Base-by-base conservation (phyloP, 2,113 vertebrate species). In the Scophthalmus maximus region DNA sequence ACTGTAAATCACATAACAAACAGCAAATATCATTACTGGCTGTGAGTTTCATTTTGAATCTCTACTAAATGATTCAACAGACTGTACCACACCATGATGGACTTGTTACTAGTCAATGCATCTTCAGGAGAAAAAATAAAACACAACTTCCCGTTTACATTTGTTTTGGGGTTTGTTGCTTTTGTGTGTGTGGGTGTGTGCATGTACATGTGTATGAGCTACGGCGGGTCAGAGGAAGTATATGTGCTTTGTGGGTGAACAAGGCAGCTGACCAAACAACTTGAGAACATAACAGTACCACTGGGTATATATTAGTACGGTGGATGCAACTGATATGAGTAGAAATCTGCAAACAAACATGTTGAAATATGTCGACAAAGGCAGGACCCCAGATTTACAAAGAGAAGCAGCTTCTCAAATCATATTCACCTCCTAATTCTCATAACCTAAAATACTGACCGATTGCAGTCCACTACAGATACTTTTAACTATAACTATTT, bases 41-140 rank as follows among this genome's bases (percentile, higher is more conserved):
- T n/a, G n/a, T 6, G 2, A 30, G 56, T 81, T 86, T 77, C 57
- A 74, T 57, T 83, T 40, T 71, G 52, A 60, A n/a, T 83, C 32
- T 72, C 38, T 42, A 32, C 17, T 22, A 34, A 56, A 49, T 42
- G 0, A 42, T 36, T 11, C n/a, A 5, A 15, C 30, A 72, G n/a
- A 20, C 17, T 22, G 44, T 51, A 52, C 42, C 46, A 50, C 60
- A 63, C 23, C 40, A 52, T 5, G 4, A 11, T 10, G 7, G 27
- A 23, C 34, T 60, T 26, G 23, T 49, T 46, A 46, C 18, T 15
- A 46, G 15, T 40, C 17, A 50, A 57, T 49, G 25, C 1, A 32
- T 27, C 22, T 38, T 17, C 18, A 46, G 3, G n/a, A n/a, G n/a
- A n/a, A n/a, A n/a, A n/a, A n/a, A n/a, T n/a, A n/a, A 32, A 34